A percentile compares a stretch with the other conserved stretches of the same genome.
phyloP scores from a whole-genome alignment of 2,797 vertebrate species.

The Petrocephalus sullivani region DNA sequence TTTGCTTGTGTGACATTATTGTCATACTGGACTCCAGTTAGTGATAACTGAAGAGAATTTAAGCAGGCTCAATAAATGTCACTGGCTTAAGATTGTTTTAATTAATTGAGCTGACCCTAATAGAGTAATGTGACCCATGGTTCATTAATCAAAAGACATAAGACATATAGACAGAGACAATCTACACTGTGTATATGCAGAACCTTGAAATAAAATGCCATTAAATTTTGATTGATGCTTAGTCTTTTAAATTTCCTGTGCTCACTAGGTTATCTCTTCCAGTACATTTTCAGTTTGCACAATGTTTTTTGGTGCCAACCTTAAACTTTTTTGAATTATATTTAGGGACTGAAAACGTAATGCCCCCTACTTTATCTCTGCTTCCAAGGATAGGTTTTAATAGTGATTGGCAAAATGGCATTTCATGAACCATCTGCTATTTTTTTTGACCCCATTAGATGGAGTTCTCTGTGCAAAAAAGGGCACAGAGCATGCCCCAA shows the following conservation, averaged over 20 bases:
- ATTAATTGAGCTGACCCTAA: not conserved
- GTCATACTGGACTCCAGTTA: not conserved
- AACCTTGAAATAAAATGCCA: not conserved
- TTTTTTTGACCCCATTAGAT: too few relatives aligned
- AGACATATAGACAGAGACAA: not conserved
- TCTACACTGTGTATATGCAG: not conserved
- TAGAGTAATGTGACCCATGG: not conserved
- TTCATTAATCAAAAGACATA: not conserved
- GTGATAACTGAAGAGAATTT: constrained; percentile 6
- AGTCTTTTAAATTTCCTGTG: not conserved
- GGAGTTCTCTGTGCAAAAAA: too few relatives aligned
- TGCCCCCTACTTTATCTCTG: not conserved
- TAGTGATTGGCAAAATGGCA: too few relatives aligned
- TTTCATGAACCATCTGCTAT: too few relatives aligned
- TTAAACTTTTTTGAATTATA: not conserved
- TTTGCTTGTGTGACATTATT: not conserved
- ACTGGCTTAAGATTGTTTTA: not conserved
- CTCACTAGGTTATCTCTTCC: not conserved
- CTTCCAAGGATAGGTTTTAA: not conserved
- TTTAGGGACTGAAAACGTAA: not conserved
- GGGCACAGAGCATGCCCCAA: too few relatives aligned
- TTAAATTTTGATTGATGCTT: not conserved
- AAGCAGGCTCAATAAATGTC: not conserved
- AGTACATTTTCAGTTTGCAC: not conserved
- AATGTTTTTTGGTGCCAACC: not conserved